Base-by-base conservation (phyloP, 1,140 invertebrate genomes). In the Drosophila ficusphila region DNA sequence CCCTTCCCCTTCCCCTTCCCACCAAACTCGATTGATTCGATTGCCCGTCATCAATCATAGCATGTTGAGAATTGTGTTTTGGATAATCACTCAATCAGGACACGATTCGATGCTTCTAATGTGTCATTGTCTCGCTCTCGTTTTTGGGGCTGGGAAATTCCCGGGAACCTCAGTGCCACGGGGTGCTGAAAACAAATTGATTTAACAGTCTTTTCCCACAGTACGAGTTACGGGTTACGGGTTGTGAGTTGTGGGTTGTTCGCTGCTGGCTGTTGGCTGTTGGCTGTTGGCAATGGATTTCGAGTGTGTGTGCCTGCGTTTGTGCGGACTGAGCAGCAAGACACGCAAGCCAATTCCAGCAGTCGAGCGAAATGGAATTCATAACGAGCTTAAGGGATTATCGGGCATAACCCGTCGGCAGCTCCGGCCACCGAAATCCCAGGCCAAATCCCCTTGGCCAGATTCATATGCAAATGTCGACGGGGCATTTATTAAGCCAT, bases 11-110 rank as follows among this genome's bases (percentile, higher is more conserved):
- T n/a, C n/a, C n/a, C n/a, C n/a, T n/a, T 14, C 14, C 8, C 1
- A 11, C 31, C 19, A 33, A 23, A n/a, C 48, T 14, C 44, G 48
- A 42, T 49, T 23, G 36, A 57, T 41, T 61, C 60, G 7, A 38
- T 48, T 58, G 44, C 11, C 18, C 14, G 33, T 23, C 65, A 53
- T 69, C 67, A 69, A 54, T 69, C 65, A 68, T 69, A 44, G 48
- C 48, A 65, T 68, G 62, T 54, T 54, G 62, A 38, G 62, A 69
- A 54, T 69, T 68, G 48, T 68, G 38, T 62, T 75, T 85, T 62
- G 71, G 77, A 78, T 85, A 85, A 83, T 85, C 79, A 83, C 79
- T 85, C 79, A 83, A 83, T 83, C 79, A 79, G 53, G 72, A 71
- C 42, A 31, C 53, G 68, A 76, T 85, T 72, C 69, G 33, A 39